Percentiles rank a stretch among this genome's conserved stretches.
phyloP scores from a whole-genome alignment of 2,888 invertebrate genomes.

The Mimas tiliae region DNA sequence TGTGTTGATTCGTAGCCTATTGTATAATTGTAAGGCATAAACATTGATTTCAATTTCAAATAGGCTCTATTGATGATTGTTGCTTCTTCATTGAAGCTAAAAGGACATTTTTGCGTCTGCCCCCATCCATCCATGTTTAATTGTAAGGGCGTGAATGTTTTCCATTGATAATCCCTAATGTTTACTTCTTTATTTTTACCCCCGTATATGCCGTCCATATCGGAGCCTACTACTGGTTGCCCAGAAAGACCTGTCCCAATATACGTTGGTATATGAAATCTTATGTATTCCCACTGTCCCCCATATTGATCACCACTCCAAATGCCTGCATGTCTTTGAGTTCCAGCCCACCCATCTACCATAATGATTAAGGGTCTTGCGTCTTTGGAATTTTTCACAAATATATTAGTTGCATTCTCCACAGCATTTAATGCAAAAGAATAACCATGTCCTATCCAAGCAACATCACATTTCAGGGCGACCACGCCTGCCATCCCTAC shows the following conservation, averaged over 20 bases:
- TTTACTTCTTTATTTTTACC: conserved; percentile 66
- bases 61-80: conserved; percentile 70
- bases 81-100: conserved; percentile 66
- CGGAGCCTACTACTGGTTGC: conserved; percentile 71
- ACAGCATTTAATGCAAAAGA: conserved; percentile 73
- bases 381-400: conserved; percentile 52
- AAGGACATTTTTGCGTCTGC: conserved; percentile 67
- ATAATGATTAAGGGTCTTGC: conserved; percentile 69
- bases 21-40: conserved; percentile 76
- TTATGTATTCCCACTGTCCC: conserved; percentile 78
- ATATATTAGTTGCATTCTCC: conserved; percentile 65
- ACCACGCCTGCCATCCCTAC: conserved; percentile 65
- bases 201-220: conserved; percentile 77
- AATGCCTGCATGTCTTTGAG: conserved; percentile 72
- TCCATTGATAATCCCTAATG: conserved; percentile 78
- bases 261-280: conserved; percentile 78
- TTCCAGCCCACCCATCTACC: conserved; percentile 80
- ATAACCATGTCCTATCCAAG: conserved; percentile 76
- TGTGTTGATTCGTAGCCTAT: conserved; percentile 63
- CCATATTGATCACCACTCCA: conserved; percentile 78
- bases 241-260: conserved; percentile 76
- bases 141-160: conserved; percentile 75
- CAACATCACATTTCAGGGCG: conserved; percentile 77
- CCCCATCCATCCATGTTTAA: conserved; percentile 82
- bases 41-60: conserved; percentile 73